These are phyloP conservation scores for Tuberolachnus salignus DNA, from an alignment of 2,888 invertebrate species.

Conservation along the genomic window DNA sequence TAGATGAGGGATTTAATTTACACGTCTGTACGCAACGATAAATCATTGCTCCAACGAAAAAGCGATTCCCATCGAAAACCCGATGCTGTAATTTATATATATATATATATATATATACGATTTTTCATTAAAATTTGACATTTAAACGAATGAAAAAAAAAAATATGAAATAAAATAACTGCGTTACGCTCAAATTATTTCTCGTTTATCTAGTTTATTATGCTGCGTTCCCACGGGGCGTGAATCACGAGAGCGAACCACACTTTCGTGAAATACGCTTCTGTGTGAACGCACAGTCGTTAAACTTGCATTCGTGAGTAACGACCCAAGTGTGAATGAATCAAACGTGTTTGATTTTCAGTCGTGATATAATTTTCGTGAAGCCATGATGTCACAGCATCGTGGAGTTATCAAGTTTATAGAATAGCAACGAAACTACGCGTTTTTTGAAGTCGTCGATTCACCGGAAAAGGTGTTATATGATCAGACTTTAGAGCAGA, in stretches of 20 bases:
- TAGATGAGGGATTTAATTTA: too few relatives aligned
- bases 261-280: constrained; percentile 6
- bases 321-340: constrained; percentile 15
- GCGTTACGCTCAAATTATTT: too few relatives aligned
- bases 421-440: constrained; percentile 55
- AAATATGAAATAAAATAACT: too few relatives aligned
- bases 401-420: constrained; percentile 19
- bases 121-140: too few relatives aligned
- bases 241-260: constrained; percentile 33
- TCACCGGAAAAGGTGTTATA: constrained; percentile 42
- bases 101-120: too few relatives aligned
- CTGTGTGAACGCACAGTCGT: constrained; percentile 12
- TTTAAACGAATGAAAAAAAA: too few relatives aligned
- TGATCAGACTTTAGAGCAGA: constrained; percentile 15
- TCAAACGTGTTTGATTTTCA: constrained; percentile 46
- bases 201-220: too few relatives aligned
- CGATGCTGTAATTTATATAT: too few relatives aligned
- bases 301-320: neutral
- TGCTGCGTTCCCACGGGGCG: constrained; percentile 25
- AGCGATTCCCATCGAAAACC: too few relatives aligned
- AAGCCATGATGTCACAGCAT: constrained; percentile 26
- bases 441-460: constrained; percentile 54
- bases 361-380: constrained; percentile 37
- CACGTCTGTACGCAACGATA: too few relatives aligned
- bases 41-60: too few relatives aligned